phyloP scores from a whole-genome alignment of 2,113 vertebrate species.

The Pipra filicauda region DNA sequence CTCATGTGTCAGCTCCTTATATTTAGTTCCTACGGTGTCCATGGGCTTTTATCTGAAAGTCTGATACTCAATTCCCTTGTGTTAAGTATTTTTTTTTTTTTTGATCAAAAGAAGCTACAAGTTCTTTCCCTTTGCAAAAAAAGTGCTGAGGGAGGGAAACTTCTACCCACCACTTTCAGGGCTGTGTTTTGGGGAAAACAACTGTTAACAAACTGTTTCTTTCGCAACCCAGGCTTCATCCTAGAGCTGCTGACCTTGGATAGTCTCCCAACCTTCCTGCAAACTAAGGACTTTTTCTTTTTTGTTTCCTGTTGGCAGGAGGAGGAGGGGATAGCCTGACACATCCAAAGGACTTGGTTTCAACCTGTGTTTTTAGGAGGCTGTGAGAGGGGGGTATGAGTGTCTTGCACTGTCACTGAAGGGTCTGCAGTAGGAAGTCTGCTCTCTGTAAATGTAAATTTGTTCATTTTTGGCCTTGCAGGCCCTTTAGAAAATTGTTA shows the following conservation, averaged over 20 bases:
- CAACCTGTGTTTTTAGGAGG: not conserved
- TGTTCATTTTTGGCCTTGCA: not conserved
- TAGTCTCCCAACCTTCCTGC: not conserved
- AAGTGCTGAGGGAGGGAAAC: not conserved
- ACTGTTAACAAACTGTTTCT: not conserved
- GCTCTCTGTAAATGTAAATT: not conserved
- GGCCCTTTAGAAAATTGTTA: not conserved
- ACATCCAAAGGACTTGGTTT: not conserved
- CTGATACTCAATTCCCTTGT: not conserved
- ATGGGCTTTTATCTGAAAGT: not conserved
- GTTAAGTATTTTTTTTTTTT: not conserved
- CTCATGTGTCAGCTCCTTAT: not conserved
- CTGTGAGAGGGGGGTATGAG: not conserved
- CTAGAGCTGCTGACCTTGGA: not conserved
- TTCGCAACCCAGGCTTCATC: not conserved
- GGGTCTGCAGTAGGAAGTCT: not conserved
- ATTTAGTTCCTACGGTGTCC: not conserved
- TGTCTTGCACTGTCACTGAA: not conserved
- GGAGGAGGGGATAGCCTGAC: not conserved
- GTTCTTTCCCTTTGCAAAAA: not conserved
- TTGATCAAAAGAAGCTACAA: not conserved
- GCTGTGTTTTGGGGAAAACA: not conserved
- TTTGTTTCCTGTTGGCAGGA: not conserved
- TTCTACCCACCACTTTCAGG: not conserved
- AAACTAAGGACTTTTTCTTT: not conserved